Percentiles rank a stretch among this genome's conserved stretches.
These are phyloP conservation scores for Odontesthes bonariensis DNA, from an alignment of 2,113 vertebrate genomes.

Conservation along the genomic window DNA sequence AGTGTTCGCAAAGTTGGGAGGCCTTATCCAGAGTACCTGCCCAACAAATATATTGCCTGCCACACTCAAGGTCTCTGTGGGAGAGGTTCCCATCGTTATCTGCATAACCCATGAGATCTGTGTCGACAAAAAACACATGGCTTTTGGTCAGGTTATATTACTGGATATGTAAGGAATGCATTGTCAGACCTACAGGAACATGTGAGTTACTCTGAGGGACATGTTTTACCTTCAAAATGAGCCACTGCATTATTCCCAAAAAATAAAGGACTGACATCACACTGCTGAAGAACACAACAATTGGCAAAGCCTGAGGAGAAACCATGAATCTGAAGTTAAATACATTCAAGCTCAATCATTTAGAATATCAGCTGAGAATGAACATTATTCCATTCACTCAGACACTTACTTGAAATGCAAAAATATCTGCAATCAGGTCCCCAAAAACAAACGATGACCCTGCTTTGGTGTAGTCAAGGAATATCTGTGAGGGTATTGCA, in stretches of 20 bases:
- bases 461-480: slow-evolving; percentile 88
- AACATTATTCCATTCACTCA: background rate
- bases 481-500: slow-evolving; percentile 80
- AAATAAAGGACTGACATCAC: slow-evolving; percentile 95
- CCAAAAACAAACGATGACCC: slow-evolving; percentile 95
- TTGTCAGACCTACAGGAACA: background rate
- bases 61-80: slow-evolving; percentile 93
- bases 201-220: background rate
- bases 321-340: slow-evolving; percentile 2
- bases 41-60: slow-evolving; percentile 97
- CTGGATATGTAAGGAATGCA: background rate
- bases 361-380: background rate
- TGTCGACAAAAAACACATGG: slow-evolving; percentile 51
- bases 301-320: slow-evolving; percentile 86
- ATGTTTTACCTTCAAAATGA: slow-evolving; percentile 90
- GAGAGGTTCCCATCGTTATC: slow-evolving; percentile 91
- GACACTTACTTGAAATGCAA: slow-evolving; percentile 93
- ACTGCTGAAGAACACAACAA: slow-evolving; percentile 95
- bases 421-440: slow-evolving; percentile 80
- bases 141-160: slow-evolving; percentile 26
- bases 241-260: slow-evolving; percentile 91
- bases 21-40: slow-evolving; percentile 82
- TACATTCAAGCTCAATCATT: background rate
- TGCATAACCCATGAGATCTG: slow-evolving; percentile 96
- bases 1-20: slow-evolving; percentile 5